Conservation (phyloP, 1,140 invertebrate genomes). For the Aethina tumida region DNA sequence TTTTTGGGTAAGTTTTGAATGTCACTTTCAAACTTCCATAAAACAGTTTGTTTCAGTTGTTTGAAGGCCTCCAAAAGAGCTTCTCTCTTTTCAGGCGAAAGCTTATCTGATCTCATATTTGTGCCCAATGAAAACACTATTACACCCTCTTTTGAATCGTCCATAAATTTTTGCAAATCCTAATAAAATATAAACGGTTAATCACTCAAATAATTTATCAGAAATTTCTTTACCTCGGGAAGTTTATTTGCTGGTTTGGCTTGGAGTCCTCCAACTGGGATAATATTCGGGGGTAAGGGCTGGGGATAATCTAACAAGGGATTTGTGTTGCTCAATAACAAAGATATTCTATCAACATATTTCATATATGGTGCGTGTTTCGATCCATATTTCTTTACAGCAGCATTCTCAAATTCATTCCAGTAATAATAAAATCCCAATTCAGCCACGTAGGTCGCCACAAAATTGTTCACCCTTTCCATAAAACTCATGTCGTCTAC, state of each 20-base stretch:
- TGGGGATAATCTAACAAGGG: neutral
- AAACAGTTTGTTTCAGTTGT: slow-evolving; percentile 38
- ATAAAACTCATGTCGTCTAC: slow-evolving; percentile 42
- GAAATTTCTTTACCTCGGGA: neutral
- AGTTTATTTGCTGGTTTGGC: neutral
- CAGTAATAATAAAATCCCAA: neutral
- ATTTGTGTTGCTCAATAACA: slow-evolving; percentile 11
- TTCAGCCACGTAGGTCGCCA: slow-evolving; percentile 1
- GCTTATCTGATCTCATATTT: slow-evolving; percentile 35
- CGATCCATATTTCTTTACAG: slow-evolving; percentile 3
- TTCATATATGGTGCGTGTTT: slow-evolving; percentile 4
- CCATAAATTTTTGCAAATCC: slow-evolving; percentile 38
- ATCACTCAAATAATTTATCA: slow-evolving; percentile 17
- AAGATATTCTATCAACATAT: slow-evolving; percentile 4
- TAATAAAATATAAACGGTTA: too few species aligned
- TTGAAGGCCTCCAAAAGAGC: slow-evolving; percentile 36
- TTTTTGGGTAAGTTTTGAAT: slow-evolving; percentile 38
- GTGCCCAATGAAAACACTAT: slow-evolving; percentile 42
- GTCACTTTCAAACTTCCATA: slow-evolving; percentile 45
- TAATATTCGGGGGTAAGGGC: neutral
- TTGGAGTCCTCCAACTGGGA: neutral
- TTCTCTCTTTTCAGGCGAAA: slow-evolving; percentile 30
- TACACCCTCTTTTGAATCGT: slow-evolving; percentile 37
- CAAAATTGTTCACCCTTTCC: slow-evolving; percentile 32
- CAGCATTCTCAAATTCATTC: neutral